Base-by-base conservation (phyloP, 2,797 vertebrate species). In the Danio jaintianensis region DNA sequence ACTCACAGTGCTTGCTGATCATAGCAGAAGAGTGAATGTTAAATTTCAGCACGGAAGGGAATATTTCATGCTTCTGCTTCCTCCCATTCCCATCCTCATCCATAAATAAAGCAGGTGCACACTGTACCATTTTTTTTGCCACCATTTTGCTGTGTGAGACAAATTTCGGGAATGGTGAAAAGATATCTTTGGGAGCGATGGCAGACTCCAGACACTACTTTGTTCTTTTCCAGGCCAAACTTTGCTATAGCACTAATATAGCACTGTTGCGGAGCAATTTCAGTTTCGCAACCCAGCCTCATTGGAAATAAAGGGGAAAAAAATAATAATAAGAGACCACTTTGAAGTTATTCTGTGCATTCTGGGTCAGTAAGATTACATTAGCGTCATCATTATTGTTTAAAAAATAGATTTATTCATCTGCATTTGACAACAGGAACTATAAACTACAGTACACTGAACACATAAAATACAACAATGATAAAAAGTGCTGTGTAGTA, bases 21-120 rank as follows among this genome's bases (percentile, higher is more conserved):
- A 80, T 77, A 78, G 73, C 84, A 86, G 81, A 85, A 84, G 66
- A 78, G 82, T 83, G 64, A 76, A 83, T 40, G 84, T 69, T 70
- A 79, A 56, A 79, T 71, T 82, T 76, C 83, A 84, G 81, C 78
- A 81, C 75, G 83, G 50, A 29, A 77, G 55, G 63, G 52, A 73
- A 77, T 81, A 48, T 75, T 62, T 56, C 5, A 40, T 42, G 38
- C 5, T 47, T 52, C 22, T 40, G 42, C 29, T 47, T 67, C 50
- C 11, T 59, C 43, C 5, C 7, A 2, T 67, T 66, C 40, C n/a
- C 6, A 12, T 56, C 40, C 43, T 66, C 59, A 62, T 62, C 48
- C n/a, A 75, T 64, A 53, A 63, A 75, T 75, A 75, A 75, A 52
- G 7, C 36, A 50, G 29, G 72, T 62, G 72, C 56, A 48, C 43